These are phyloP conservation scores for Rutpela maculata DNA, from an alignment of 2,888 invertebrate species.

Conservation along the genomic window DNA sequence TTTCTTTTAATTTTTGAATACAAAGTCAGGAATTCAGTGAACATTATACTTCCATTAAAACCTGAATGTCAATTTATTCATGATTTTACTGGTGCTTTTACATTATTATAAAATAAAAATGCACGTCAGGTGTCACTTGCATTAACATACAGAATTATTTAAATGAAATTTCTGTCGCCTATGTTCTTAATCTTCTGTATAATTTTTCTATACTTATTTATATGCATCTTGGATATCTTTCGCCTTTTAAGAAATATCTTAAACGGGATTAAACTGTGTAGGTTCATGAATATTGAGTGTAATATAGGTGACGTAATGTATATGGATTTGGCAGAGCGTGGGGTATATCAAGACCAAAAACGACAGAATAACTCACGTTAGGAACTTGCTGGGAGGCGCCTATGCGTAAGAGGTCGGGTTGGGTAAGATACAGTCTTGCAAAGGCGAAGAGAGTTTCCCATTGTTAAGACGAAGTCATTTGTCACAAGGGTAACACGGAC, in stretches of 20 bases:
- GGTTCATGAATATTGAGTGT: slow-evolving; percentile 26
- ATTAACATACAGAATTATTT: neutral
- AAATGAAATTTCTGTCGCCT: neutral
- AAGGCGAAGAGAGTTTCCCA: slow-evolving; percentile 49
- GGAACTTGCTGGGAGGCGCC: slow-evolving; percentile 29
- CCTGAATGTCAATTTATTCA: too few species aligned
- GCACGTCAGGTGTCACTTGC: neutral
- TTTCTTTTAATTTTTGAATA: too few species aligned
- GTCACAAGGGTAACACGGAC: slow-evolving; percentile 57
- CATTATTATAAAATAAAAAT: neutral
- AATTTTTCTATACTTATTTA: slow-evolving; percentile 8
- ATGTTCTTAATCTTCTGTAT: neutral
- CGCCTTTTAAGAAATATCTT: slow-evolving; percentile 7
- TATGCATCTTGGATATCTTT: neutral
- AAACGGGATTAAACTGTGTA: slow-evolving; percentile 2
- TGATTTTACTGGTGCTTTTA: too few species aligned
- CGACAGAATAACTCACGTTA: slow-evolving; percentile 33
- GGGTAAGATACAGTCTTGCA: slow-evolving; percentile 41
- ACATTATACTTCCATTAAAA: too few species aligned
- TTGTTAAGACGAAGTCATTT: slow-evolving; percentile 57
- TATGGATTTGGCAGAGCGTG: slow-evolving; percentile 25
- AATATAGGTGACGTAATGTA: slow-evolving; percentile 35
- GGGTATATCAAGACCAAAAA: slow-evolving; percentile 16
- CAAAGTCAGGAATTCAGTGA: too few species aligned
- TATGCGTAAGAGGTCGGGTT: slow-evolving; percentile 44